A percentile compares a stretch with the other conserved stretches of the same genome.
These are phyloP conservation scores for Pollenia angustigena DNA, from an alignment of 2,888 invertebrate genomes.

Conservation along the genomic window DNA sequence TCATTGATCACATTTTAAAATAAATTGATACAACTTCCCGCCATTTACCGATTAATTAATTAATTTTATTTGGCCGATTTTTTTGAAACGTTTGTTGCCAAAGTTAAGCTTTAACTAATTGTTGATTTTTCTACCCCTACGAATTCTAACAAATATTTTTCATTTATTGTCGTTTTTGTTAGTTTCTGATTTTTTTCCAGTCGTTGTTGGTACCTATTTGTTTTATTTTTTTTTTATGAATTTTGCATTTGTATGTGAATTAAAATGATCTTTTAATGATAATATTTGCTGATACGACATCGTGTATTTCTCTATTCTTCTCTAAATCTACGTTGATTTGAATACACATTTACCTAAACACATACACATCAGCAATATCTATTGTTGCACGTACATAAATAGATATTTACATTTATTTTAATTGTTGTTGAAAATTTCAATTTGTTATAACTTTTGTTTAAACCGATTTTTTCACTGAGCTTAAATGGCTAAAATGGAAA, in stretches of 20 bases:
- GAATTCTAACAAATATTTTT: conserved; percentile 51
- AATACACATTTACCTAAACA: conserved; percentile 29
- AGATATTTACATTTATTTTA: conserved; percentile 9
- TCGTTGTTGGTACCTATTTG: conserved; percentile 41
- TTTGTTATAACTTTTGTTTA: conserved; percentile 30
- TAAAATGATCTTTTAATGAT: conserved; percentile 65
- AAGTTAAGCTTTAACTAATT: conserved; percentile 72
- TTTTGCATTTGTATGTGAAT: conserved; percentile 65
- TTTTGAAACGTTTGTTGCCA: conserved; percentile 62
- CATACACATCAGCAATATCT: neutral
- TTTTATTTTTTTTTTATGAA: conserved; percentile 27
- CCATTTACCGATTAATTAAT: conserved; percentile 23
- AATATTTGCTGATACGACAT: conserved; percentile 54
- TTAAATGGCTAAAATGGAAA: conserved; percentile 13
- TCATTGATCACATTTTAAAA: neutral
- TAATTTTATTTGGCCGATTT: conserved; percentile 50
- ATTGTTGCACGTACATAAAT: neutral
- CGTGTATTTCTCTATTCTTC: neutral
- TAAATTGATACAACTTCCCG: conserved; percentile 49
- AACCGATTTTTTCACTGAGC: conserved; percentile 5
- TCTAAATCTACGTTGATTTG: conserved; percentile 28
- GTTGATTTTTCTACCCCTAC: conserved; percentile 65
- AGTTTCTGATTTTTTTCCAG: neutral
- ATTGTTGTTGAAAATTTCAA: conserved; percentile 48
- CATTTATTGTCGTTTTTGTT: conserved; percentile 28